Evolutionary conservation across 1,140 invertebrate species (phyloP), one percentile per base, ranked within the genome.

Genomic region (Hycleus cichorii): DNA sequence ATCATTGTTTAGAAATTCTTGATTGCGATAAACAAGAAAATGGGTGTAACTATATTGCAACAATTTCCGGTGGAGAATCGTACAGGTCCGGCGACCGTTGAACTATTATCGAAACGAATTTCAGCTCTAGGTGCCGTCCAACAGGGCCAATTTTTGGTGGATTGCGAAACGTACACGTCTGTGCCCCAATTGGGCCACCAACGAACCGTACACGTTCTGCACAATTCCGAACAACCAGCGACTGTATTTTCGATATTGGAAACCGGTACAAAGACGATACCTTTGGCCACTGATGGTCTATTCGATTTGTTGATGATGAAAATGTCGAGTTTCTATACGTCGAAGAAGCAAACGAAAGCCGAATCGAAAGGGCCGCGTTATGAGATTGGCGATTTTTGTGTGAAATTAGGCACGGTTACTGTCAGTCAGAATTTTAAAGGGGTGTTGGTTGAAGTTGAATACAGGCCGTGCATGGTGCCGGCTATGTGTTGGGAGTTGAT

Each of bases 371-470:
- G 95, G 1, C 89, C 90, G 1, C 79, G 92, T 47, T 97, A 93
- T 75, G 91, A 96, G 75, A 81, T 95, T 26, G 90, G 87, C 1
- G 95, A 98, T 73, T 98, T 98, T 75, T 84, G 92, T 63, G 87
- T 97, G 3, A 97, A 97, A 76, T 78, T 97, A 2, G 95, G 95
- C 25, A 91, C 86, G 47, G 93, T 97, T 2, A 90, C 90, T 7
- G 90, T 97, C 78, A 91, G 88, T 73, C 87, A 92, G 53, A 93
- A 89, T 69, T 95, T 97, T 71, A 96, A 96, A 77, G 95, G 94
- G 9, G 86, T 98, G 54, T 78, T 97, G 0, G 85, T 97, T 47
- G 94, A 97, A 81, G 93, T 95, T 9, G 95, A 97, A 77, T 98
- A 98, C 73, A 82, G 87, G 52, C 91, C 95, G 0, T 96, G 92